Evolutionary conservation across 2,113 vertebrate genomes (phyloP).

Genomic region (Sorex araneus): DNA sequence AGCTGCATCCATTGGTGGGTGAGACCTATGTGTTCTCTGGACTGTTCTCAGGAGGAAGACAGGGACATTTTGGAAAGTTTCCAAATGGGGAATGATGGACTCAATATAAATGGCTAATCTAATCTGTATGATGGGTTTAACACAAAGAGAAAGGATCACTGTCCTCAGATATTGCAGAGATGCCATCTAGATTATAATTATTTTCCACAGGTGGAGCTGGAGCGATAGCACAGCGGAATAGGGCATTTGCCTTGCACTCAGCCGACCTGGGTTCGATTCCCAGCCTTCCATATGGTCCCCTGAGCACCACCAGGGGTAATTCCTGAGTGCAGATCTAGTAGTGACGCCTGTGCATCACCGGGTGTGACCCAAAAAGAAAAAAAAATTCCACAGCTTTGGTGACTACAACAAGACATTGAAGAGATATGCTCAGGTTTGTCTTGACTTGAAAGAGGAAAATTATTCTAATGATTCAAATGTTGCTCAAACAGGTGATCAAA

Average conservation of each 20-base stretch:
- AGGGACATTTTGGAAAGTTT: background rate
- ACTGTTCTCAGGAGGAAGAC: background rate
- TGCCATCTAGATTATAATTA: background rate
- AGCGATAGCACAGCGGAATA: too few relatives aligned
- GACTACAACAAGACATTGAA: background rate
- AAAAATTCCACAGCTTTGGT: background rate
- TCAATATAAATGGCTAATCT: background rate
- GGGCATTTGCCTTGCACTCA: too few relatives aligned
- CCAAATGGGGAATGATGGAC: background rate
- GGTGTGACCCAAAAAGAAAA: too few relatives aligned
- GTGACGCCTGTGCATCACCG: too few relatives aligned
- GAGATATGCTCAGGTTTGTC: background rate
- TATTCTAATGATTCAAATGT: background rate
- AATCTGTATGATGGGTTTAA: background rate
- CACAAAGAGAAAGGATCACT: background rate
- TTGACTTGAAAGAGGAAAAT: constrained; percentile 20
- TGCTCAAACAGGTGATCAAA: background rate
- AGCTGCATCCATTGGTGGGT: background rate
- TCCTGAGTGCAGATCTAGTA: too few relatives aligned
- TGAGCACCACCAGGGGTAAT: too few relatives aligned
- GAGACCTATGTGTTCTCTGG: background rate
- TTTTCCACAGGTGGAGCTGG: too few relatives aligned
- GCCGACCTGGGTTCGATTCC: too few relatives aligned
- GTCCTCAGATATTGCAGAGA: background rate
- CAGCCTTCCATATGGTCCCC: too few relatives aligned